Evolutionary conservation across 2,888 invertebrate genomes (phyloP), one percentile per base, ranked within the genome.

Genomic region (Torymus texanus): DNA sequence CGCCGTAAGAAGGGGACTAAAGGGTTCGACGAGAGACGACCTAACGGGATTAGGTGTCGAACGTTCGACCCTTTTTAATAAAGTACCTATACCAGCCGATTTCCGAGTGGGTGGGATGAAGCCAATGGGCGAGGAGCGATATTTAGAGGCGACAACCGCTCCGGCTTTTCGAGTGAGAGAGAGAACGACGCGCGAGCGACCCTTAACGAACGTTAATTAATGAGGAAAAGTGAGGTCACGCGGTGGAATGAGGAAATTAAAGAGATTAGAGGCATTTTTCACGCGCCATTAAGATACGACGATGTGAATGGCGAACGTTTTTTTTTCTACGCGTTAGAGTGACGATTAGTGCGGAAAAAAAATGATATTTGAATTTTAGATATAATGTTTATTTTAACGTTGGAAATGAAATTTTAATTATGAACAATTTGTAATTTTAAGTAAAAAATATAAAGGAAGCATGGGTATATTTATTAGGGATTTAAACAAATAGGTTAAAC

Each of bases 41-140:
- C 55, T 62, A 63, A 70, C 68, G 16, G 55, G 70, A 70, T 70
- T 63, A 70, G 70, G 56, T 56, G 63, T 41, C 21, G 29, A 63
- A 63, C 68, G 41, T 51, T 75, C 24, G 66, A 59, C 21, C 56
- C 56, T 66, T 75, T 75, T 75, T 75, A 66, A 59, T 51, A 66
- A 65, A 74, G 50, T 65, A 74, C 58, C 41, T 58, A 41, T 41
- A 41, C 41, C 41, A 1, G 8, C 41, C 41, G 41, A 41, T 41
- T 41, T 41, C 41, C 41, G 41, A 1, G 8, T 8, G 41, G 61
- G 13, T 0, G 11, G 12, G 61, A 14, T 41, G 41, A 56, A 10
- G 55, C 68, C 71, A 50, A 51, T 18, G 8, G 16, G 53, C 41
- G 41, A 41, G 41, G 55, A 73, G 55, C 55, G 55, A 73, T 73